Conservation (phyloP, 2,888 invertebrate species). For the Maniola hyperantus region DNA sequence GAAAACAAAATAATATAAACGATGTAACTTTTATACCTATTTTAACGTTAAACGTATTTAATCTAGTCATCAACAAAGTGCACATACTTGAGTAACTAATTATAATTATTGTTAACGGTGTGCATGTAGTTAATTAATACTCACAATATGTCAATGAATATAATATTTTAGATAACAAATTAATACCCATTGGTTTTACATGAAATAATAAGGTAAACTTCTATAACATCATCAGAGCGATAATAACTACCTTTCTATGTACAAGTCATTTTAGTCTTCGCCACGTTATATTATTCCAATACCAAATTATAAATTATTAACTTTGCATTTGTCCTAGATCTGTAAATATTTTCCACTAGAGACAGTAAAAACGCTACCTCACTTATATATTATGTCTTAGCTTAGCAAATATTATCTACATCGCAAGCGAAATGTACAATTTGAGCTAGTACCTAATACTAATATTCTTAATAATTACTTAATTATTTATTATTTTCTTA, state of each 20-base stretch:
- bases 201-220: conserved; percentile 55
- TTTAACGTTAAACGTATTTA: conserved; percentile 72
- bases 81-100: conserved; percentile 58
- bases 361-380: conserved; percentile 81
- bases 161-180: conserved; percentile 57
- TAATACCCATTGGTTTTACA: conserved; percentile 60
- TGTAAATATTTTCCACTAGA: conserved; percentile 80
- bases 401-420: conserved; percentile 70
- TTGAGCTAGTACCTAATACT: conserved; percentile 31
- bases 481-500: conserved; percentile 17
- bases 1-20: conserved; percentile 63
- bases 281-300: conserved; percentile 55
- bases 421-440: conserved; percentile 43
- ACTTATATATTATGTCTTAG: conserved; percentile 76
- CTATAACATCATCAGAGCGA: conserved; percentile 44
- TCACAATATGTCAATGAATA: conserved; percentile 66
- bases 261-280: conserved; percentile 36
- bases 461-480: conserved; percentile 23
- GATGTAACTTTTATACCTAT: conserved; percentile 74
- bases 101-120: conserved; percentile 52
- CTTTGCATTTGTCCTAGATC: conserved; percentile 67
- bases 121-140: conserved; percentile 73
- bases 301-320: conserved; percentile 63
- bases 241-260: conserved; percentile 40
- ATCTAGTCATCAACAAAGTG: conserved; percentile 81